Evolutionary conservation across 2,797 vertebrate species (phyloP).

Genomic region (Mormyrus proboscirostris): DNA sequence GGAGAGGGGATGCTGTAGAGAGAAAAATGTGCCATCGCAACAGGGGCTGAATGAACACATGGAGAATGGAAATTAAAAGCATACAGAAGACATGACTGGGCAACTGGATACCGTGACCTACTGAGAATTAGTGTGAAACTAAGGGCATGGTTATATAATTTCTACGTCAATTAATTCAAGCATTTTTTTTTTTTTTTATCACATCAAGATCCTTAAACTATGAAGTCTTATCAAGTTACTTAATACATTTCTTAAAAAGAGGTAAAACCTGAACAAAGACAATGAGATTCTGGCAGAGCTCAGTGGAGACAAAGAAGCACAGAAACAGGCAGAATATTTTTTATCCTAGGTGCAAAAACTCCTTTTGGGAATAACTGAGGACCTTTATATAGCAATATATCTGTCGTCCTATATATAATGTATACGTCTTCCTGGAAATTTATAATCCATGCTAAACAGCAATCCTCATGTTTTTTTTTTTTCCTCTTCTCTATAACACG

Average conservation of each 20-base stretch:
- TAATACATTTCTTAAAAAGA: conserved; percentile 54
- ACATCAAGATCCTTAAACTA: conserved; percentile 44
- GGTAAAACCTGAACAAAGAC: background rate
- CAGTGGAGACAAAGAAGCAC: background rate
- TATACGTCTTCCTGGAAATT: background rate
- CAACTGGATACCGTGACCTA: conserved; percentile 63
- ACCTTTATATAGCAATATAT: background rate
- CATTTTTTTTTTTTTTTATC: conserved; percentile 63
- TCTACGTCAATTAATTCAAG: conserved; percentile 69
- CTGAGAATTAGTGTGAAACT: conserved; percentile 54
- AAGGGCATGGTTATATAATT: conserved; percentile 62
- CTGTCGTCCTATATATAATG: background rate
- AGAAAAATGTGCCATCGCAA: conserved; percentile 30
- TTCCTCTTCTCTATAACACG: conserved; percentile 23
- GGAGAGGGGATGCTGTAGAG: background rate
- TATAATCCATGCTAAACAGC: background rate
- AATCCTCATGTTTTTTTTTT: background rate
- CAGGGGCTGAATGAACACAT: conserved; percentile 29
- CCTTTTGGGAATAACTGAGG: background rate
- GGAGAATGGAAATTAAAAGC: conserved; percentile 56
- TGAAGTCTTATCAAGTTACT: conserved; percentile 42
- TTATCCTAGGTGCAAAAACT: background rate
- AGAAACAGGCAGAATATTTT: background rate
- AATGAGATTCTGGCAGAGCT: background rate
- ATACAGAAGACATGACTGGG: conserved; percentile 61